Conservation (phyloP, 2,113 vertebrate species). For the Muntiacus muntjak region DNA sequence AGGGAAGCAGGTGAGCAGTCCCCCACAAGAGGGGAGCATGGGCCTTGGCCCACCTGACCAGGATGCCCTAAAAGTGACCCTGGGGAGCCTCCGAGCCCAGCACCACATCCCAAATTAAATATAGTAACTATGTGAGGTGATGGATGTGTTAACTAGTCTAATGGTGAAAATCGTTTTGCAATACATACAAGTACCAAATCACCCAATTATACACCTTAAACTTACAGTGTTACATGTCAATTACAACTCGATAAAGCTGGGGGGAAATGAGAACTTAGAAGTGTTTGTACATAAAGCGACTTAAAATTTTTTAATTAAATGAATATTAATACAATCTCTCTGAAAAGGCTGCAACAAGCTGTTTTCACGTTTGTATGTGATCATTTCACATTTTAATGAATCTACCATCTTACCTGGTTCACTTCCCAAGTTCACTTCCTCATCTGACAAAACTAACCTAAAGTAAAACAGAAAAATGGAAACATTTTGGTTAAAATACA, state of each 20-base stretch:
- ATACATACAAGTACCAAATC: neutral
- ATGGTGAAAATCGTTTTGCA: neutral
- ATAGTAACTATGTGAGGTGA: neutral
- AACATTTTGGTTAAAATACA: conserved; percentile 47
- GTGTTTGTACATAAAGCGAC: neutral
- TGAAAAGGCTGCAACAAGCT: neutral
- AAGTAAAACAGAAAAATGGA: conserved; percentile 28
- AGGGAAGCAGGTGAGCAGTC: neutral
- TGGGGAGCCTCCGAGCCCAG: neutral
- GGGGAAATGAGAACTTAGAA: neutral
- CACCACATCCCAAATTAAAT: neutral
- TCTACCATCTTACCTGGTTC: conserved; percentile 76
- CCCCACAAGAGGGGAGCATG: neutral
- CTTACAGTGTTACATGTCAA: neutral
- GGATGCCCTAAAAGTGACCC: neutral
- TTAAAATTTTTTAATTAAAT: neutral
- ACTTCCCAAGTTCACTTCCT: conserved; percentile 71
- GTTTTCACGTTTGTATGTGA: conserved; percentile 26
- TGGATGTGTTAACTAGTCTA: neutral
- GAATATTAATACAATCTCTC: neutral
- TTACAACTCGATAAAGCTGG: neutral
- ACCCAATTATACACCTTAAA: neutral
- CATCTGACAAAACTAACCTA: conserved; percentile 85
- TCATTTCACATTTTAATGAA: neutral
- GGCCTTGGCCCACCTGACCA: neutral